These are phyloP conservation scores for Notodromas monacha DNA, from an alignment of 2,888 invertebrate genomes.

Conservation along the genomic window DNA sequence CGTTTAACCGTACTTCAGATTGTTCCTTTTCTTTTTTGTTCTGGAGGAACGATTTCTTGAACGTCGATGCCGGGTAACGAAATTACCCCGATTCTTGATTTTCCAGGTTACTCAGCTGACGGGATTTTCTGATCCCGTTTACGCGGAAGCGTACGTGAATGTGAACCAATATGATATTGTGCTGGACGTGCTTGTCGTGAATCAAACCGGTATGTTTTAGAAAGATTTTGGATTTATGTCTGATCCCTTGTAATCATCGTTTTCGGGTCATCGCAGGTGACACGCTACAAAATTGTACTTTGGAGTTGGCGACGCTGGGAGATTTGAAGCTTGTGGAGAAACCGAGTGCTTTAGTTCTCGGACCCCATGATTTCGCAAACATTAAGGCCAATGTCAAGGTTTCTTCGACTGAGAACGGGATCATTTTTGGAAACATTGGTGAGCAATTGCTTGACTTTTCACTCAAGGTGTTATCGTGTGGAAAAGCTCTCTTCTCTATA, in stretches of 20 bases:
- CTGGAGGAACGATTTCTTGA: too few species aligned
- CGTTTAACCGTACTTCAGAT: too few species aligned
- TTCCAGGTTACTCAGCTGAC: slow-evolving; percentile 54
- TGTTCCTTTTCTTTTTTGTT: too few species aligned
- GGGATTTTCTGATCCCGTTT: slow-evolving; percentile 95
- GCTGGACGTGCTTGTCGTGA: slow-evolving; percentile 82
- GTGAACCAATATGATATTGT: slow-evolving; percentile 97
- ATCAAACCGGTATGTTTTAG: slow-evolving; percentile 43
- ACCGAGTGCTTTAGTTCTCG: slow-evolving; percentile 73
- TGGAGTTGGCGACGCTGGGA: slow-evolving; percentile 87
- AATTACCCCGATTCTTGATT: too few species aligned
- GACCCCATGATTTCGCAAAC: slow-evolving; percentile 84
- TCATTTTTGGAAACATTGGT: slow-evolving; percentile 96
- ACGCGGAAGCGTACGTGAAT: slow-evolving; percentile 96
- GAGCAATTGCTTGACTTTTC: slow-evolving; percentile 11
- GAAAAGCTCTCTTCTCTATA: too few species aligned
- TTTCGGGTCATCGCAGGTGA: slow-evolving; percentile 25
- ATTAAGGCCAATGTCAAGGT: slow-evolving; percentile 88
- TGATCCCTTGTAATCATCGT: not conserved
- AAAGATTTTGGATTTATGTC: not conserved
- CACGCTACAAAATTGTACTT: slow-evolving; percentile 82
- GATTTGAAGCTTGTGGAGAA: slow-evolving; percentile 93
- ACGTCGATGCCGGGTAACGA: too few species aligned
- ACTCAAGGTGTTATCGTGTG: not conserved
- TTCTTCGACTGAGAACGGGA: slow-evolving; percentile 94